Evolutionary conservation across 37 sponge, comb jelly and placozoan species (phyloP).

Genomic region (Dysidea cf. avara): DNA sequence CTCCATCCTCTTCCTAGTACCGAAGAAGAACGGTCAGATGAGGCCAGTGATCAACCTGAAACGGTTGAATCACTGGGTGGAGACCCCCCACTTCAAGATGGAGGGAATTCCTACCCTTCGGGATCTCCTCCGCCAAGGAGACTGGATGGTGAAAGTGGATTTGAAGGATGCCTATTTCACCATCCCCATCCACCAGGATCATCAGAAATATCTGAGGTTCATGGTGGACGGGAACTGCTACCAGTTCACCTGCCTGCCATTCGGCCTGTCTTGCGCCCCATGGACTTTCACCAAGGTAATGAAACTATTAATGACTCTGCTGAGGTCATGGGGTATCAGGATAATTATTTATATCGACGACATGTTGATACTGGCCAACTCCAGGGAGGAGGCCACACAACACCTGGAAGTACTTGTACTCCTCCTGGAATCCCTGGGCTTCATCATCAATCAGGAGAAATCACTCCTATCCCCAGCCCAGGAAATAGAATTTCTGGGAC

Average conservation of each 20-base stretch:
- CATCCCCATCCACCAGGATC: neutral
- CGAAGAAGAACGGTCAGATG: constrained; percentile 3
- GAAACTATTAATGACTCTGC: constrained; percentile 1
- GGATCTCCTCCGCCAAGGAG: constrained; percentile 2
- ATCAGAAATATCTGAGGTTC: constrained; percentile 4
- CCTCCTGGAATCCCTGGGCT: constrained; percentile 10
- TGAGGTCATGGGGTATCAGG: neutral
- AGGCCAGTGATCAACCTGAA: constrained; percentile 27
- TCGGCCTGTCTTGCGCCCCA: too few species aligned
- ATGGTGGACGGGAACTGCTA: neutral
- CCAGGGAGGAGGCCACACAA: neutral
- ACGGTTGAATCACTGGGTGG: constrained; percentile 9
- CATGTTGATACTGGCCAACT: neutral
- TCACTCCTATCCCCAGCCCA: neutral
- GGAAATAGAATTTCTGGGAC: constrained; percentile 36
- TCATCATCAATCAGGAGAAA: constrained; percentile 21
- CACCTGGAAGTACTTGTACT: neutral
- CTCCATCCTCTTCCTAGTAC: constrained; percentile 2
- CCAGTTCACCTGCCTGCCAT: too few species aligned
- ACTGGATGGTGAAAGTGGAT: constrained; percentile 16
- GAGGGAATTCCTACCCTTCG: constrained; percentile 6
- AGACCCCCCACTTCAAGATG: constrained; percentile 31
- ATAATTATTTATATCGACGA: constrained; percentile 15
- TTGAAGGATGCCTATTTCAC: constrained; percentile 27
- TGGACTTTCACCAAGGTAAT: neutral